A percentile compares a stretch with the other conserved stretches of the same genome.
Evolutionary conservation across 2,797 vertebrate genomes (phyloP).

Genomic region (Eulemur coronatus): DNA sequence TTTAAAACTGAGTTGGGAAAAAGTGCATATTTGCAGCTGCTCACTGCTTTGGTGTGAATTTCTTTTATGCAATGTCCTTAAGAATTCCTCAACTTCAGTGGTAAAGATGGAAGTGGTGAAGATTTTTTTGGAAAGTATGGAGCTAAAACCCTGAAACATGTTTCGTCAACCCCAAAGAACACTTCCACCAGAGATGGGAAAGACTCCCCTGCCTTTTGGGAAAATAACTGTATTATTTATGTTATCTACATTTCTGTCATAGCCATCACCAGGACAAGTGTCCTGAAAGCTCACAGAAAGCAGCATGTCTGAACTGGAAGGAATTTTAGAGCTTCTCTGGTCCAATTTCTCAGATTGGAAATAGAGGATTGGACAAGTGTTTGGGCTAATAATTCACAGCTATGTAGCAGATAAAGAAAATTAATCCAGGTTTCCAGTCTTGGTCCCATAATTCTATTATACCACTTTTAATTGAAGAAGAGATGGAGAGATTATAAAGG

Average conservation of each 20-base stretch:
- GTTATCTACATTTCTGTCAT: neutral
- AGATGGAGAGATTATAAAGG: neutral
- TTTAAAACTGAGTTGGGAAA: constrained; percentile 50
- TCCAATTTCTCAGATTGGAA: neutral
- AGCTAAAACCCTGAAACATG: neutral
- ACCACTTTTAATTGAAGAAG: neutral
- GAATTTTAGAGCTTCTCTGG: neutral
- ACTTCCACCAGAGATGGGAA: neutral
- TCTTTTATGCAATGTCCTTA: neutral
- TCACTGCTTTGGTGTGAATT: constrained; percentile 3
- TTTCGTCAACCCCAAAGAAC: neutral
- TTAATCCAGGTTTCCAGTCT: neutral
- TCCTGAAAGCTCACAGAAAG: neutral
- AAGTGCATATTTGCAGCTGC: neutral
- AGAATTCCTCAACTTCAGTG: neutral
- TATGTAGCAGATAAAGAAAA: neutral
- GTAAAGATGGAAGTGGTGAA: neutral
- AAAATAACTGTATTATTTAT: neutral
- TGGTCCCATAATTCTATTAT: neutral
- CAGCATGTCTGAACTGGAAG: neutral
- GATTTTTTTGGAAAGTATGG: neutral
- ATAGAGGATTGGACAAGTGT: neutral
- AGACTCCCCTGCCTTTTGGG: neutral
- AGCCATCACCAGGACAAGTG: neutral
- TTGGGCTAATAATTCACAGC: neutral